Percentiles rank a stretch among this genome's conserved stretches.
Conservation (phyloP, 2,113 vertebrate genomes). For the Romanogobio albipinnatus region DNA sequence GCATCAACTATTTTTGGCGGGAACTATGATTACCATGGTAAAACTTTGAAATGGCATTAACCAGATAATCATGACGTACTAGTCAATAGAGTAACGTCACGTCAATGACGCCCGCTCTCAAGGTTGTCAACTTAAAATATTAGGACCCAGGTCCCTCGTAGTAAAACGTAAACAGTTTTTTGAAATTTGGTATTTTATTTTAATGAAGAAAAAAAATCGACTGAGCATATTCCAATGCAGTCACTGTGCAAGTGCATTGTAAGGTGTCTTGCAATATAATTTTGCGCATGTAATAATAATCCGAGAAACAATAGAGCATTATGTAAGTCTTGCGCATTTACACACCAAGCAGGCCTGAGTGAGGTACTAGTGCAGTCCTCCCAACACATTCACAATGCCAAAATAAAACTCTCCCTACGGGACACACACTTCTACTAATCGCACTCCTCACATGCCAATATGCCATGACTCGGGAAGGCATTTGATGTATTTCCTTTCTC, state of each 20-base stretch:
- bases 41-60: neutral
- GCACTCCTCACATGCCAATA: conserved; percentile 53
- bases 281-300: neutral
- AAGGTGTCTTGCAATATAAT: neutral
- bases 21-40: neutral
- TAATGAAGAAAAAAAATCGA: neutral
- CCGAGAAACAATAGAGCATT: conserved; percentile 37
- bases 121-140: neutral
- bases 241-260: neutral
- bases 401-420: conserved; percentile 9
- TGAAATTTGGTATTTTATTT: neutral
- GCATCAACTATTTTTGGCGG: neutral
- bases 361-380: conserved; percentile 57
- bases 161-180: neutral
- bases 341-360: conserved; percentile 50
- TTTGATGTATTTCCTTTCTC: conserved; percentile 79
- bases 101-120: neutral
- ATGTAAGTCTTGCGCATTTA: conserved; percentile 45
- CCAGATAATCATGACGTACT: conserved; percentile 5
- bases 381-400: conserved; percentile 64
- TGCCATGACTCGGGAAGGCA: conserved; percentile 64
- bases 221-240: neutral
- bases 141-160: too few relatives aligned
- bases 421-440: conserved; percentile 51
- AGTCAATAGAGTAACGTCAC: neutral